Percentiles rank a stretch among this genome's conserved stretches.
Evolutionary conservation across 2,113 vertebrate genomes (phyloP).

Genomic region (Cygnus atratus): DNA sequence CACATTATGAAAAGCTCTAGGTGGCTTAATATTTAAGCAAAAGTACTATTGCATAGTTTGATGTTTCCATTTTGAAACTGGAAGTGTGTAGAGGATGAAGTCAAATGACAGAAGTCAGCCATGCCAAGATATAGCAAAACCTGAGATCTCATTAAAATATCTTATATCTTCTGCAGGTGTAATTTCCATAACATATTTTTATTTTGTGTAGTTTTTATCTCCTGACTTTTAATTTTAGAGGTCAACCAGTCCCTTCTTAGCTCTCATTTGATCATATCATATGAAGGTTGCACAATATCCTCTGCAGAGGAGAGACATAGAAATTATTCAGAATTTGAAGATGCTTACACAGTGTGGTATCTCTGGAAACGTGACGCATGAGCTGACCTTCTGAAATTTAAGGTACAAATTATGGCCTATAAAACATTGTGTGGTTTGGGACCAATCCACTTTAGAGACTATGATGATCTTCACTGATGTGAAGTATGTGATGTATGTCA

Average conservation of each 20-base stretch:
- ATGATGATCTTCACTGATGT: fast-evolving
- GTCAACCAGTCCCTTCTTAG: neutral
- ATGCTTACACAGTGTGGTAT: neutral
- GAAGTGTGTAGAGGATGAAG: neutral
- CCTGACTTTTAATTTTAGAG: neutral
- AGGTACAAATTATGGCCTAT: neutral
- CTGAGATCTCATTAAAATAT: neutral
- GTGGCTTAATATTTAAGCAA: neutral
- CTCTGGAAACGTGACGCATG: neutral
- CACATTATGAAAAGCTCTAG: neutral
- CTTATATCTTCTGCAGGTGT: neutral
- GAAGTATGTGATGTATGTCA: too few relatives aligned
- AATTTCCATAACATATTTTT: neutral
- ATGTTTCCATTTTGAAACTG: neutral
- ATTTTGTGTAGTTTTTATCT: neutral
- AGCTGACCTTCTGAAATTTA: neutral
- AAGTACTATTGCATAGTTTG: neutral
- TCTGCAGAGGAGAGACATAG: neutral
- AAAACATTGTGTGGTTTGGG: neutral
- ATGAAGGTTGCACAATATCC: neutral
- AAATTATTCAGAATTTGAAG: neutral
- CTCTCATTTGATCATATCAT: neutral
- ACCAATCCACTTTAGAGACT: neutral
- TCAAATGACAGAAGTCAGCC: neutral
- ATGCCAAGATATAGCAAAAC: neutral